A percentile compares a stretch with the other conserved stretches of the same genome.
Evolutionary conservation across 2,797 vertebrate genomes (phyloP).

Genomic region (Chelon labrosus): DNA sequence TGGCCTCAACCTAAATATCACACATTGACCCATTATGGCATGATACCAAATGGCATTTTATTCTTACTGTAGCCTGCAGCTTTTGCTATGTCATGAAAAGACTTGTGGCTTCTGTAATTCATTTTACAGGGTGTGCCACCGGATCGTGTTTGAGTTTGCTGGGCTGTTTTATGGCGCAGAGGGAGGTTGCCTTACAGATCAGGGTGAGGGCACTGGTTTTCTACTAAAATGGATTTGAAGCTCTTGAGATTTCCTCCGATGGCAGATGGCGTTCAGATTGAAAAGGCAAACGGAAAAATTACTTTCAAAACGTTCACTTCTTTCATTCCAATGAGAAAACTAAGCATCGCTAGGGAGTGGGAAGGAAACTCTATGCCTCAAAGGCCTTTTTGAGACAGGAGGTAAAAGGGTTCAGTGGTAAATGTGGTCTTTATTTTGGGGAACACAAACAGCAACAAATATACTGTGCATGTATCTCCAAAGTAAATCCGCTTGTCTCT

Average conservation of each 20-base stretch:
- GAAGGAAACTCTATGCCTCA: not conserved
- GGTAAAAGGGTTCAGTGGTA: not conserved
- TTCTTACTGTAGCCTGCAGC: not conserved
- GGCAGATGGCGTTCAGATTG: conserved; percentile 28
- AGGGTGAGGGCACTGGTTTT: conserved; percentile 5
- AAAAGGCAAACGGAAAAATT: conserved; percentile 24
- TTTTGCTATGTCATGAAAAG: not conserved
- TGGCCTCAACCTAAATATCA: too few relatives aligned
- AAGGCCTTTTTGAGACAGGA: conserved; percentile 12
- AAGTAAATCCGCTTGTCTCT: not conserved
- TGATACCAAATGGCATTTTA: not conserved
- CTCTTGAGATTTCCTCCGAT: conserved; percentile 11
- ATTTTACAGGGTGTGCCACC: not conserved
- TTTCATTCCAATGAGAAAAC: conserved; percentile 31
- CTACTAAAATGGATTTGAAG: not conserved
- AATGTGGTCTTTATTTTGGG: conserved; percentile 1
- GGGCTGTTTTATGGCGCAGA: conserved; percentile 1
- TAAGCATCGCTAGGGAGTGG: conserved; percentile 7
- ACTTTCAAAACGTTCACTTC: conserved; percentile 1
- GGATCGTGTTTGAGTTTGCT: not conserved
- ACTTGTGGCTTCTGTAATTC: not conserved
- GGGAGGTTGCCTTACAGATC: not conserved
- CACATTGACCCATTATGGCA: too few relatives aligned
- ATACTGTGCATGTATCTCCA: not conserved
- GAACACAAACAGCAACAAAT: not conserved